phyloP scores from a whole-genome alignment of 2,888 invertebrate genomes.

The Thalpophila matura region DNA sequence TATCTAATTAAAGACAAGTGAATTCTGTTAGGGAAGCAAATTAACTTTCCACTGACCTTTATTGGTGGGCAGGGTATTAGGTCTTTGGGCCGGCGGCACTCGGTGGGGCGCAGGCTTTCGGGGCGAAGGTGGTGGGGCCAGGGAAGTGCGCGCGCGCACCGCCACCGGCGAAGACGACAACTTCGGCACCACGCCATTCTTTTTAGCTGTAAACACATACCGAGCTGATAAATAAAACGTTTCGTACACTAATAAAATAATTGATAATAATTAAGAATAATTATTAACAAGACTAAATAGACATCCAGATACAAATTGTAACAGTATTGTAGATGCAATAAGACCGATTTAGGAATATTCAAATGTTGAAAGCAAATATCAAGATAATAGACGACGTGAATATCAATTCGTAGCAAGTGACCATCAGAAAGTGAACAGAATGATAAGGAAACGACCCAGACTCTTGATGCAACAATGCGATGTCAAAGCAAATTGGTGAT shows the following conservation, averaged over 20 bases:
- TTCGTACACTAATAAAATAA: not conserved
- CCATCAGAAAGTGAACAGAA: conserved; percentile 40
- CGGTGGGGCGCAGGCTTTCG: conserved; percentile 83
- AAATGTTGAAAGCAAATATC: conserved; percentile 27
- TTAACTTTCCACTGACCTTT: conserved; percentile 77
- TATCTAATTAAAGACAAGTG: conserved; percentile 37
- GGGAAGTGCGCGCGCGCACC: conserved; percentile 82
- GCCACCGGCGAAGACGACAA: conserved; percentile 85
- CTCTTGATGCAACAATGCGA: conserved; percentile 41
- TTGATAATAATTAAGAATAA: not conserved
- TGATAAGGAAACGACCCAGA: conserved; percentile 52
- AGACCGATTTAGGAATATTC: conserved; percentile 30
- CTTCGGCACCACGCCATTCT: conserved; percentile 88
- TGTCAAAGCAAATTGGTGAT: conserved; percentile 48
- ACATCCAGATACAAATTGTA: not conserved
- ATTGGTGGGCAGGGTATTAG: conserved; percentile 83
- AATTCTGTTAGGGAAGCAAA: conserved; percentile 32
- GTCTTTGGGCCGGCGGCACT: conserved; percentile 82
- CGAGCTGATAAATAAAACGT: conserved; percentile 14
- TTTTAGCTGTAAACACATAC: conserved; percentile 80
- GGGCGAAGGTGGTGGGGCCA: conserved; percentile 84
- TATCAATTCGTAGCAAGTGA: conserved; percentile 29
- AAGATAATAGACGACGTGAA: conserved; percentile 28
- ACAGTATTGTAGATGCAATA: conserved; percentile 17
- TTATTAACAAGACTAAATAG: not conserved